These are phyloP conservation scores for Drosophila hydei DNA, from an alignment of 1,140 invertebrate genomes.

Conservation along the genomic window DNA sequence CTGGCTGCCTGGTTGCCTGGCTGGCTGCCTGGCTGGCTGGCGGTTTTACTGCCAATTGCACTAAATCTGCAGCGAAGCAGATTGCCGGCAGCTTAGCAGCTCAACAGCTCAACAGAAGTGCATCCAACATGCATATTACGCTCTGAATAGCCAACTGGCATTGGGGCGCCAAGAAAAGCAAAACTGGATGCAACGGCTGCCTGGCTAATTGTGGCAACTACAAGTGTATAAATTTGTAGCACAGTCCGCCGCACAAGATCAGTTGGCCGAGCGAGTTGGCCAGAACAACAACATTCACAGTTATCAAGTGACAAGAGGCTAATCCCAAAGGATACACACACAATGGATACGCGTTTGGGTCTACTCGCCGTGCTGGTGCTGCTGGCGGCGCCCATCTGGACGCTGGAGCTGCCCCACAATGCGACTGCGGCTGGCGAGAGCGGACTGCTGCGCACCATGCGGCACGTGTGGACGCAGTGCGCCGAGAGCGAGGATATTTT, in stretches of 20 bases:
- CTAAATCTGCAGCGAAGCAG: slow-evolving; percentile 81
- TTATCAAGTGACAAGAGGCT: slow-evolving; percentile 2
- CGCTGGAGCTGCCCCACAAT: slow-evolving; percentile 35
- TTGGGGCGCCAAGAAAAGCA: slow-evolving; percentile 42
- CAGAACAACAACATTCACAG: slow-evolving; percentile 37
- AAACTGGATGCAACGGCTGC: slow-evolving; percentile 73
- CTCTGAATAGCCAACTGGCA: slow-evolving; percentile 73
- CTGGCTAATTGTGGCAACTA: slow-evolving; percentile 79
- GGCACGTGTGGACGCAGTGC: slow-evolving; percentile 87
- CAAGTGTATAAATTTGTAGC: slow-evolving; percentile 82
- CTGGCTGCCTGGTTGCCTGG: slow-evolving; percentile 23
- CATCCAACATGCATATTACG: slow-evolving; percentile 80
- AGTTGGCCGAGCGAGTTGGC: slow-evolving; percentile 73
- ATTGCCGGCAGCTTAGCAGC: slow-evolving; percentile 50
- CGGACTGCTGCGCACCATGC: slow-evolving; percentile 75
- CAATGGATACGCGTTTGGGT: slow-evolving; percentile 69
- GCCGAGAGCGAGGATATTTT: slow-evolving; percentile 86
- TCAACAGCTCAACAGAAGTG: slow-evolving; percentile 43
- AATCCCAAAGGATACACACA: slow-evolving; percentile 28
- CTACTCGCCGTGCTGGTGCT: slow-evolving; percentile 62
- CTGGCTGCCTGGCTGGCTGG: slow-evolving; percentile 31
- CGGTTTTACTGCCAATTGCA: slow-evolving; percentile 51
- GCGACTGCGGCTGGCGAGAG: slow-evolving; percentile 41
- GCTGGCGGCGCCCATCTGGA: slow-evolving; percentile 42
- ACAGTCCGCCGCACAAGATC: slow-evolving; percentile 73